A percentile compares a stretch with the other conserved stretches of the same genome.
Evolutionary conservation across 2,113 vertebrate genomes (phyloP).

Genomic region (Sinocyclocheilus anshuiensis): DNA sequence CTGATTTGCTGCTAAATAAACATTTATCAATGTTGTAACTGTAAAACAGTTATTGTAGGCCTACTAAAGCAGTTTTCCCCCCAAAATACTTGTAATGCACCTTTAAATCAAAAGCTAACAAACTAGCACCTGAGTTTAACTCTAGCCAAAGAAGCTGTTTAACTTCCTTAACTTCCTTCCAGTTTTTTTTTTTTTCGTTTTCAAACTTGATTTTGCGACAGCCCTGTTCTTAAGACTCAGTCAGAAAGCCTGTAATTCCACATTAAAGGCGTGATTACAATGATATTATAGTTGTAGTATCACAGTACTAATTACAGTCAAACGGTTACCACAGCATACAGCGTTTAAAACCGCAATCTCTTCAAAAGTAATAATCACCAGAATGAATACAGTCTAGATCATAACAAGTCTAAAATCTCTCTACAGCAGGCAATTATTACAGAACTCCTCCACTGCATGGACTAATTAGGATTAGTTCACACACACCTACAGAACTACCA

Average conservation of each 20-base stretch:
- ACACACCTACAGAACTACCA: slow-evolving; percentile 40
- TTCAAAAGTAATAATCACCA: slow-evolving; percentile 48
- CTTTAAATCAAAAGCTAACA: not conserved
- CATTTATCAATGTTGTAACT: no score
- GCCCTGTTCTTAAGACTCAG: slow-evolving; percentile 3
- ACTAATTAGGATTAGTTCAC: slow-evolving; percentile 49
- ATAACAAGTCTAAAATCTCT: slow-evolving; percentile 50
- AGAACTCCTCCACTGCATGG: slow-evolving; percentile 26
- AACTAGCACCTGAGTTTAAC: not conserved
- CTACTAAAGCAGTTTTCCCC: not conserved
- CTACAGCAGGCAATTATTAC: slow-evolving; percentile 45
- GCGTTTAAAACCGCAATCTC: slow-evolving; percentile 51
- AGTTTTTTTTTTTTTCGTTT: not conserved
- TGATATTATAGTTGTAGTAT: slow-evolving; percentile 26
- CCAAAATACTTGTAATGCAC: not conserved
- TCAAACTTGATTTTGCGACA: not conserved
- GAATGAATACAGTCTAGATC: slow-evolving; percentile 37
- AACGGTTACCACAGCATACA: slow-evolving; percentile 36
- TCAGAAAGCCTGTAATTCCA: slow-evolving; percentile 25
- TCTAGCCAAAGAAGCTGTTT: not conserved
- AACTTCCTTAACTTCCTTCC: not conserved
- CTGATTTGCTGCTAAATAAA: no score
- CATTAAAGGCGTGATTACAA: slow-evolving; percentile 38
- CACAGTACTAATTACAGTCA: slow-evolving; percentile 50
- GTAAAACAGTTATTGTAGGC: no score